Base-by-base conservation (phyloP, 2,797 vertebrate species). In the Mallotus villosus region DNA sequence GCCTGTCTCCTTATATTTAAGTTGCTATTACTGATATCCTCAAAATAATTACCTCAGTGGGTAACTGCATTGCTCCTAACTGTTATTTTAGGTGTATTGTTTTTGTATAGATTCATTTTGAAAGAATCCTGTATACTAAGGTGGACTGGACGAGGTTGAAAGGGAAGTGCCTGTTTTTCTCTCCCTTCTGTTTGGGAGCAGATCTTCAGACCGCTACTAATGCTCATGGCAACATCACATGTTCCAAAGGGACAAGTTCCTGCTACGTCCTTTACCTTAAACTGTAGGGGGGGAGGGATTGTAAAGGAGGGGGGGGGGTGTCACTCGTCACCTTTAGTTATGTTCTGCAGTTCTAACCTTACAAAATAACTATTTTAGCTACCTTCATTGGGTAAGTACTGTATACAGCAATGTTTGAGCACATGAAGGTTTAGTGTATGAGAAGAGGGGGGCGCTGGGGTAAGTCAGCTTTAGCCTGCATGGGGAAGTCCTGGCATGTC, bases 71-170 rank as follows among this genome's bases (percentile, higher is more conserved):
- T 72, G 64, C 72, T 72, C 85, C 72, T 59, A 41, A 8, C 9
- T 67, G 60, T 80, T 86, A 77, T 89, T 90, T 91, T 89, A 87
- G 86, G 84, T 74, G 76, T 55, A 55, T 88, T 80, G 89, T 24
- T 74, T 74, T 91, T 92, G 22, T 90, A 78, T 91, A 88, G 78
- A 84, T 82, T 80, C 79, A 75, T 82, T 89, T 76, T 79, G 77
- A 22, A 76, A 70, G 71, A 78, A 71, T 82, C 58, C 80, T 4
- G 83, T 78, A 53, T 21, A 19, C n/a, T 41, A 37, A 64, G 32
- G 12, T 71, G 41, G 70, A 27, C 65, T 55, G 71, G 70, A 34
- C 68, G 12, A 75, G 3, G 46, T 78, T 77, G 16, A 70, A 68
- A 78, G 57, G 78, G 69, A 73, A 81, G 25, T 72, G 72, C 41